Base-by-base conservation (phyloP, 2,888 invertebrate species). In the Amaurobius ferox region DNA sequence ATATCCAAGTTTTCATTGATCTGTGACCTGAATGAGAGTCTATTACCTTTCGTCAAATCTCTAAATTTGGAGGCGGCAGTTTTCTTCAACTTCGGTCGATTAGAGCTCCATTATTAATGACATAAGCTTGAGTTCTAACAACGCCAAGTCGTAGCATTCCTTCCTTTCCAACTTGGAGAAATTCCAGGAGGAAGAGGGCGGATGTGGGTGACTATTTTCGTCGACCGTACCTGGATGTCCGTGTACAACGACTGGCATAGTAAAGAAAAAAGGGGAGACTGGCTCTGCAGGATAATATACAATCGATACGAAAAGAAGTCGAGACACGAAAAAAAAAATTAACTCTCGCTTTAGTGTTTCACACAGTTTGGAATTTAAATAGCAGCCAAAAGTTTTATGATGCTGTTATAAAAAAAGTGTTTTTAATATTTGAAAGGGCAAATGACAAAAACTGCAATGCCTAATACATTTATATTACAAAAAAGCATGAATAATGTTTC, bases 121-220 rank as follows among this genome's bases (percentile, higher is more conserved):
- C 30, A 72, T 64, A 26, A 16, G 72, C 35, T n/a, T 48, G 23
- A 44, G 44, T 72, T 48, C 44, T 48, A 66, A 64, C n/a, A n/a
- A 7, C 68, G 44, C 23, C 64, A 70, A 64, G 48, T 64, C 28
- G 23, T 13, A 9, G 28, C 40, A 64, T 72, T 72, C 40, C 71
- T 28, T 29, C 6, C 67, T 26, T 39, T 44, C 67, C 28, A 64
- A 67, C 70, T 79, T 79, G 79, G 79, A 79, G 55, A 30, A 9
- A 26, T 72, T 79, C 79, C 79, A 79, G 48, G 9, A 26, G 19
- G 19, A 62, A 26, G 79, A 39, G 79, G 71, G 71, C 39, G 79
- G 79, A 62, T 62, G 48, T 55, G 32, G 16, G 61, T 61, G 77
- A 62, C 68, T 79, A 79, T 71, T 79, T 71, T 79, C 40, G 71